A percentile compares a stretch with the other conserved stretches of the same genome.
Evolutionary conservation across 2,888 invertebrate species (phyloP).

Genomic region (Thereva nobilitata): DNA sequence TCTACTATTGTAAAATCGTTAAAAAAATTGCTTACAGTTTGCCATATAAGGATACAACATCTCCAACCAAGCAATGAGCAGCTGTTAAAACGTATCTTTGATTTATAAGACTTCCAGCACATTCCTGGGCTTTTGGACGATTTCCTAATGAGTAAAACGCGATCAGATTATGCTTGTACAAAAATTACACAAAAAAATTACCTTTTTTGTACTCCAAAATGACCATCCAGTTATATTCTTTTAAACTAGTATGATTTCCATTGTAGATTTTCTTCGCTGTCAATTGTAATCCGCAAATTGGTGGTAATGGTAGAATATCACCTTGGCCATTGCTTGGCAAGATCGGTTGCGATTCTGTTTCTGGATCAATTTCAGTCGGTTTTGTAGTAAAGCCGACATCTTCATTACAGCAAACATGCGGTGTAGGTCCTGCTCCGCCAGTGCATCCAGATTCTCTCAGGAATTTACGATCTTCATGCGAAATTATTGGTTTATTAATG

Average conservation of each 20-base stretch:
- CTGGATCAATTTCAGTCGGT: background rate
- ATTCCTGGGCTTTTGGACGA: conserved; percentile 56
- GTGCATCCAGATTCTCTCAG: conserved; percentile 50
- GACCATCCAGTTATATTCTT: conserved; percentile 73
- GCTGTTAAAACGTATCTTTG: conserved; percentile 65
- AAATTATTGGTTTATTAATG: conserved; percentile 44
- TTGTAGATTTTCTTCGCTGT: conserved; percentile 64
- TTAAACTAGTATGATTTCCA: conserved; percentile 64
- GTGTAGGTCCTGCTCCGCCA: conserved; percentile 48
- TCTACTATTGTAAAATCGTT: background rate
- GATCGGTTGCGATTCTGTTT: conserved; percentile 4
- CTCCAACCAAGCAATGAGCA: conserved; percentile 65
- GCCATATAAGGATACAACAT: conserved; percentile 60
- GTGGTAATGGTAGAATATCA: conserved; percentile 49
- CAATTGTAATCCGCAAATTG: conserved; percentile 51
- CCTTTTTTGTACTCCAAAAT: conserved; percentile 69
- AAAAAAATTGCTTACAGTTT: conserved; percentile 59
- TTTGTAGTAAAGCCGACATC: conserved; percentile 46
- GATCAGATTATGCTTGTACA: background rate
- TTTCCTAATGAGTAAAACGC: conserved; percentile 42
- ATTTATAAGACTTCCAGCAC: conserved; percentile 75
- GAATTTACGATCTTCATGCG: conserved; percentile 46
- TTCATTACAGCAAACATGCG: conserved; percentile 52
- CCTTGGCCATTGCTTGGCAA: conserved; percentile 44
- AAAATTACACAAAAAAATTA: conserved; percentile 52